Evolutionary conservation across 1,140 invertebrate species (phyloP).

Genomic region (Panulirus ornatus): DNA sequence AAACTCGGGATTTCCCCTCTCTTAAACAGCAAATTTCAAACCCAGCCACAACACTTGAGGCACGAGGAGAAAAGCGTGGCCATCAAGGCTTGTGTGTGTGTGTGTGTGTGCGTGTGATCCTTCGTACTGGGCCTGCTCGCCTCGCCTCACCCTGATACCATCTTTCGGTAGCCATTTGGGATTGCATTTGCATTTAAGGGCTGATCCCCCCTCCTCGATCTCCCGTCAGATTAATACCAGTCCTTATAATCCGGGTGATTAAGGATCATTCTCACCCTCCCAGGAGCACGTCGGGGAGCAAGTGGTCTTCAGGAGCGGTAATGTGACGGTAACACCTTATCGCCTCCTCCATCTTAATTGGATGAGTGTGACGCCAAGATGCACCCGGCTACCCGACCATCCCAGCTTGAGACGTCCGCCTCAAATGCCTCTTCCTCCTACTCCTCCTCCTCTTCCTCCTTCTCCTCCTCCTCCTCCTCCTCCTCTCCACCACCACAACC

Average conservation of each 20-base stretch:
- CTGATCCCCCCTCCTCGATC: neutral
- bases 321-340: conserved; percentile 5
- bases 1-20: neutral
- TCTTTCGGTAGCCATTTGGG: neutral
- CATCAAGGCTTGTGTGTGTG: too few relatives aligned
- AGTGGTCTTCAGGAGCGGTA: conserved; percentile 5
- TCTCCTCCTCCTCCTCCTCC: neutral
- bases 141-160: neutral
- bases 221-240: neutral
- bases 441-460: neutral
- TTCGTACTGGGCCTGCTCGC: neutral
- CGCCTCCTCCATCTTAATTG: conserved; percentile 13
- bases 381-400: neutral
- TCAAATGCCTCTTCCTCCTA: neutral
- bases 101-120: neutral
- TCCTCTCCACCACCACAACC: neutral
- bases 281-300: neutral
- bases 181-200: conserved; percentile 19
- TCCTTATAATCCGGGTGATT: neutral
- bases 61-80: too few relatives aligned
- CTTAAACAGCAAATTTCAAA: conserved; percentile 7
- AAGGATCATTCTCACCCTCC: neutral
- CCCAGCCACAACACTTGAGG: neutral
- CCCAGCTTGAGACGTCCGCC: neutral
- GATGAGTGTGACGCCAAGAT: conserved; percentile 18